Base-by-base conservation (phyloP, 2,888 invertebrate species). In the Tetrapedia diversipes region DNA sequence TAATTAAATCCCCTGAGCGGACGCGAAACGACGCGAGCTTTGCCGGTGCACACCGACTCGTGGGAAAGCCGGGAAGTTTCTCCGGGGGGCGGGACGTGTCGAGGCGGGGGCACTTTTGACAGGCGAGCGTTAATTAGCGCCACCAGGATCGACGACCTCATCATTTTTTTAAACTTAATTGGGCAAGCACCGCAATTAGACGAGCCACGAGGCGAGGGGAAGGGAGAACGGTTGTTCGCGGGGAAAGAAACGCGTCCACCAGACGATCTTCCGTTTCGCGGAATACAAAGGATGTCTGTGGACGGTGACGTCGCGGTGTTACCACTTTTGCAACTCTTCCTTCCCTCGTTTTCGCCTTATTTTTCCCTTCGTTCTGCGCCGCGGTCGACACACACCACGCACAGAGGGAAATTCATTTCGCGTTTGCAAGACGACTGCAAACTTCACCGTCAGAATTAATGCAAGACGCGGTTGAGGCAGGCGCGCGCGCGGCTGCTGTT, bases 1-100 rank as follows among this genome's bases (percentile, higher is more conserved):
- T 87, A 87, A 90, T 90, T 89, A 87, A 88, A 87, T 88, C 85
- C 79, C 75, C 59, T 8, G 80, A 85, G 81, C 83, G 82, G 69
- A 87, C 83, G 80, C 82, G 82, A 79, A 66, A 80, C 78, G 74
- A 71, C 72, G 76, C 77, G 80, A 19, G 61, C 39, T 7, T n/a
- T 37, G 29, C 22, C 41, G n/a, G 53, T 11, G 43, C 16, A 19
- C 34, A 47, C 65, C 56, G 61, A 45, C 67, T 74, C 81, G 85
- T 86, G 83, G 82, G 86, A 88, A 83, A 81, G 69, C 63, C 54
- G 47, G 41, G 63, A 63, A 60, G 74, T 49, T 78, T 53, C 64
- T 24, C 14, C 60, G 51, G 63, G 39, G 57, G 43, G 53, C 39
- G 56, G 37, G 37, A 27, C 1, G 45, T 11, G 11, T 10, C 34